Conservation (phyloP, 2,888 invertebrate genomes). For the Lagria hirta region DNA sequence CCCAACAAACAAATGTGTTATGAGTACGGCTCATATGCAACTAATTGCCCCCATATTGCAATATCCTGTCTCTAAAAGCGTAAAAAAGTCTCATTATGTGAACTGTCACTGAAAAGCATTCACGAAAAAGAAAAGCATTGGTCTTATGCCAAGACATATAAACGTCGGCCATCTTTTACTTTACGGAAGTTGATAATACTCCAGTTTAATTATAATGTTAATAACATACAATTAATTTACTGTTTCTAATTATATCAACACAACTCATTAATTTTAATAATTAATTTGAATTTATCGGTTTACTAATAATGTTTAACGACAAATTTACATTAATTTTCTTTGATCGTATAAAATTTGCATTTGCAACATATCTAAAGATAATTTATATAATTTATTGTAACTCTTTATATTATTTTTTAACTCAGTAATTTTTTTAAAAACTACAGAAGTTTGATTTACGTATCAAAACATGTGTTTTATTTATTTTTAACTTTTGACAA, state of each 20-base stretch:
- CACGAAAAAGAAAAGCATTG: slow-evolving; percentile 21
- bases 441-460: no score
- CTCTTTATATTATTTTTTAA: no score
- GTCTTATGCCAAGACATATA: slow-evolving; percentile 22
- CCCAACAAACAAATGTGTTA: slow-evolving; percentile 30
- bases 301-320: no score
- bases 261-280: slow-evolving; percentile 25
- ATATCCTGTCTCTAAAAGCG: slow-evolving; percentile 38
- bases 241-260: slow-evolving; percentile 29
- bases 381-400: no score
- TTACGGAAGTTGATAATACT: slow-evolving; percentile 32
- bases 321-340: no score
- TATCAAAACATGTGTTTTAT: no score
- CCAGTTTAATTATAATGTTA: slow-evolving; percentile 36
- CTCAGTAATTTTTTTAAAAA: no score
- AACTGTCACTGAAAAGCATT: slow-evolving; percentile 30
- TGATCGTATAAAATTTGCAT: no score
- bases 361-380: no score
- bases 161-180: slow-evolving; percentile 29
- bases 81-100: slow-evolving; percentile 38
- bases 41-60: slow-evolving; percentile 45
- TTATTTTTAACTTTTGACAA: no score
- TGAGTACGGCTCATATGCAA: slow-evolving; percentile 38
- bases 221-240: slow-evolving; percentile 39
- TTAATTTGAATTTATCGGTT: no score